These are phyloP conservation scores for Cichladusa arquata DNA, from an alignment of 2,113 vertebrate genomes.

Conservation along the genomic window DNA sequence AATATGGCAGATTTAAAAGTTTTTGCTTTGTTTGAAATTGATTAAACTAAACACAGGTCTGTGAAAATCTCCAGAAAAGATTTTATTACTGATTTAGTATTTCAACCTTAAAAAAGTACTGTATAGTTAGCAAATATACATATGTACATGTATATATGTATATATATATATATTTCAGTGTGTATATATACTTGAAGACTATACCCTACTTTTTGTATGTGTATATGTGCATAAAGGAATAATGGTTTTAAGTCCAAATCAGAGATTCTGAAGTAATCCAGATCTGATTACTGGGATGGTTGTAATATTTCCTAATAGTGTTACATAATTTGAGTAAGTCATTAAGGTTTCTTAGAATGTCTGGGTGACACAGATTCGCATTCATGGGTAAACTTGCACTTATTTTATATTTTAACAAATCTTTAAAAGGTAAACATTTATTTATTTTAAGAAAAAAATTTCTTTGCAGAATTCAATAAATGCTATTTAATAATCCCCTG, in stretches of 20 bases:
- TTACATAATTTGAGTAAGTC: background rate
- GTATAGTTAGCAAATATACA: background rate
- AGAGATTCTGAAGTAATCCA: background rate
- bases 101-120: background rate
- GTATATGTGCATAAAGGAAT: background rate
- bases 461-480: background rate
- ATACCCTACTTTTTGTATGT: background rate
- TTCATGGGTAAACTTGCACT: background rate
- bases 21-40: background rate
- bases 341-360: background rate
- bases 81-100: background rate
- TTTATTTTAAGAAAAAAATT: background rate
- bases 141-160: background rate
- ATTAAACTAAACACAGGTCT: background rate
- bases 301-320: background rate
- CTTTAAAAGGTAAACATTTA: background rate
- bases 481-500: background rate
- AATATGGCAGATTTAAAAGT: background rate
- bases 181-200: background rate
- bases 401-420: slow-evolving; percentile 15
- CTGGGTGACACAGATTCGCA: background rate
- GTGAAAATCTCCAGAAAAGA: background rate
- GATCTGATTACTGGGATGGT: too few species aligned
- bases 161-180: background rate
- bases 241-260: background rate